These are phyloP conservation scores for Junco hyemalis DNA, from an alignment of 2,113 vertebrate species.

Conservation along the genomic window DNA sequence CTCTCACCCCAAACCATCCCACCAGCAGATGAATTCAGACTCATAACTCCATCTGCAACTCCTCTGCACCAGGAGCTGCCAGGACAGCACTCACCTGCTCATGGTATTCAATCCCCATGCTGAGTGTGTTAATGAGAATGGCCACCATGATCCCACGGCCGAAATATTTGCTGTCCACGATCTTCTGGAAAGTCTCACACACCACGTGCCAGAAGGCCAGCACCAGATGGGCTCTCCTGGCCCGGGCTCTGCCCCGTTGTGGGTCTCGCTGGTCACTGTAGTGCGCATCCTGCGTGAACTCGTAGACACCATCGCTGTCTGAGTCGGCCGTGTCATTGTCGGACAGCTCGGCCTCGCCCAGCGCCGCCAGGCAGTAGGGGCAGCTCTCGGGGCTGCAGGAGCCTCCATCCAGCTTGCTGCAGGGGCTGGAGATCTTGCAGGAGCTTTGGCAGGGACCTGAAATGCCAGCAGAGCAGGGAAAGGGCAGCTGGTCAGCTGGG, in stretches of 20 bases:
- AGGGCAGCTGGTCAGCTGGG: background rate
- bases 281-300: conserved; percentile 90
- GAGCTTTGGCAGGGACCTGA: conserved; percentile 81
- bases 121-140: conserved; percentile 96
- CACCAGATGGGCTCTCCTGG: conserved; percentile 59
- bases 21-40: accelerated
- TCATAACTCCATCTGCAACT: accelerated
- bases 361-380: conserved; percentile 84
- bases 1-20: background rate
- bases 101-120: conserved; percentile 98
- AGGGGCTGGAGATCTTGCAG: conserved; percentile 84
- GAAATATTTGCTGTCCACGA: conserved; percentile 99
- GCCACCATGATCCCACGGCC: conserved; percentile 98
- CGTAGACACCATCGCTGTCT: conserved; percentile 90
- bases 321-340: conserved; percentile 85
- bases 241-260: conserved; percentile 65
- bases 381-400: conserved; percentile 85
- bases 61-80: accelerated
- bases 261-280: conserved; percentile 83
- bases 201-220: conserved; percentile 89
- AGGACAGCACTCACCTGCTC: conserved; percentile 83
- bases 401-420: conserved; percentile 81
- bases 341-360: conserved; percentile 75
- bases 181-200: conserved; percentile 93
- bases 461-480: background rate